Conservation (phyloP, 1,140 invertebrate species). For the Rhynchophorus ferrugineus region DNA sequence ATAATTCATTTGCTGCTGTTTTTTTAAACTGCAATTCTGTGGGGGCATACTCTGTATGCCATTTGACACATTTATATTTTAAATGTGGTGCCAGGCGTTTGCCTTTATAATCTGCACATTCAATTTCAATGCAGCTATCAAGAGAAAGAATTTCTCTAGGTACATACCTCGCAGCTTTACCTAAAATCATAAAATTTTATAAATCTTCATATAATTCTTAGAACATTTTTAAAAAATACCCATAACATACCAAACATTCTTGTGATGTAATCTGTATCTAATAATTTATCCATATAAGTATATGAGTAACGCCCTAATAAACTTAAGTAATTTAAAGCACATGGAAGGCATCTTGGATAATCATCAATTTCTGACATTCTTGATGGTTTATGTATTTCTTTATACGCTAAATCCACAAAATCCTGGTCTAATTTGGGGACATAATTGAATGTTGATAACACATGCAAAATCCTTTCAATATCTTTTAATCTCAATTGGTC, state of each 20-base stretch:
- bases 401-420: constrained; percentile 42
- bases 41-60: constrained; percentile 43
- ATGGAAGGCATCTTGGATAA: constrained; percentile 41
- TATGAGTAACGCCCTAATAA: constrained; percentile 43
- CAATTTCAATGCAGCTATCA: constrained; percentile 47
- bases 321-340: constrained; percentile 44
- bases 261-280: constrained; percentile 42
- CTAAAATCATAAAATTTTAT: constrained; percentile 12
- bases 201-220: neutral
- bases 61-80: constrained; percentile 41
- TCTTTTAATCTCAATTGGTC: constrained; percentile 50
- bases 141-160: constrained; percentile 48
- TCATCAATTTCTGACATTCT: constrained; percentile 43
- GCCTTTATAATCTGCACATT: constrained; percentile 50
- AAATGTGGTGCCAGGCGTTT: constrained; percentile 40
- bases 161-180: constrained; percentile 15
- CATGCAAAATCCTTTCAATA: constrained; percentile 50
- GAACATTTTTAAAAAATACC: neutral
- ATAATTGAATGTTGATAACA: constrained; percentile 45
- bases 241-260: constrained; percentile 36
- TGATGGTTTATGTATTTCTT: constrained; percentile 43
- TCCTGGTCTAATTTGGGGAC: constrained; percentile 36
- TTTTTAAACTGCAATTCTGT: constrained; percentile 38
- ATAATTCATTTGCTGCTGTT: constrained; percentile 40
- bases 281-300: constrained; percentile 43